Percentiles rank a stretch among this genome's conserved stretches.
Conservation (phyloP, 2,888 invertebrate species). For the Xylocampa areola region DNA sequence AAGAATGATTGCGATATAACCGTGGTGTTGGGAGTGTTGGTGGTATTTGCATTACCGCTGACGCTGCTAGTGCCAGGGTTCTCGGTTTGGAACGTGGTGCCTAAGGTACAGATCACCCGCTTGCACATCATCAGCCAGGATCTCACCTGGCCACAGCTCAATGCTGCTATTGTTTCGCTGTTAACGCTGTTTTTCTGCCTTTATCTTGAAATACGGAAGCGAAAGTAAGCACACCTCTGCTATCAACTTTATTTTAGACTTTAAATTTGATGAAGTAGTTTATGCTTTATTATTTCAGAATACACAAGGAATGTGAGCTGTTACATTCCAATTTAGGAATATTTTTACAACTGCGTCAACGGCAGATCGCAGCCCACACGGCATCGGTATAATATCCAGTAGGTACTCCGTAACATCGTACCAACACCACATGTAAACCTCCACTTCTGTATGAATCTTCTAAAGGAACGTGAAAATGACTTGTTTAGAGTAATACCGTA, state of each 20-base stretch:
- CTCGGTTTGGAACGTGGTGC: conserved; percentile 78
- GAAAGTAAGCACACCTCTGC: conserved; percentile 71
- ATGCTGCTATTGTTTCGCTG: conserved; percentile 65
- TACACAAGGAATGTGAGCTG: conserved; percentile 9
- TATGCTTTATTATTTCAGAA: conserved; percentile 19
- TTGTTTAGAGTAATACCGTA: not conserved
- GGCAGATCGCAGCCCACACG: conserved; percentile 3
- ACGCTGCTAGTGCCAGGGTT: conserved; percentile 79
- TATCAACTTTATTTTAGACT: conserved; percentile 1
- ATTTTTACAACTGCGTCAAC: conserved; percentile 1
- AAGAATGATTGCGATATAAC: conserved; percentile 62
- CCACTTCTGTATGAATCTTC: not conserved
- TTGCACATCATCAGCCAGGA: conserved; percentile 72
- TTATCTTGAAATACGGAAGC: conserved; percentile 80
- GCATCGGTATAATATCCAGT: conserved; percentile 9
- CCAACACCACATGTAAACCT: not conserved
- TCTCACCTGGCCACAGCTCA: conserved; percentile 78
- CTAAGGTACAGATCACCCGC: conserved; percentile 76
- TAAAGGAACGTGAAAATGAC: not conserved
- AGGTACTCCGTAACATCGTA: conserved; percentile 12
- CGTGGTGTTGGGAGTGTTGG: conserved; percentile 60
- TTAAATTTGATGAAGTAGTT: conserved; percentile 15
- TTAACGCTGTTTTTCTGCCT: conserved; percentile 76
- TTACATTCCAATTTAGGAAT: conserved; percentile 11
- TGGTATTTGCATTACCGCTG: conserved; percentile 79